phyloP scores from a whole-genome alignment of 2,888 invertebrate species.

The Eudasyphora cyanicolor region DNA sequence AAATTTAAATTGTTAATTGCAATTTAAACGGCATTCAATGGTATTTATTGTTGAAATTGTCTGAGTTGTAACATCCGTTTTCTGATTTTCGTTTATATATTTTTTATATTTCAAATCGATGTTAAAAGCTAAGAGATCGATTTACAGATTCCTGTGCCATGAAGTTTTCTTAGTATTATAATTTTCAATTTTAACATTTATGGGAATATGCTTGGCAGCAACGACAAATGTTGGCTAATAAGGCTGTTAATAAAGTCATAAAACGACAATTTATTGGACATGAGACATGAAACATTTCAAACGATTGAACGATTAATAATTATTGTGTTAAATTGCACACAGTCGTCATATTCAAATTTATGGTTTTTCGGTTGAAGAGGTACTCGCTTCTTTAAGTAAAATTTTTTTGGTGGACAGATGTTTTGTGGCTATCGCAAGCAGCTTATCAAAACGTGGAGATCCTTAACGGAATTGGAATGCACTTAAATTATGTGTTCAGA shows the following conservation, averaged over 20 bases:
- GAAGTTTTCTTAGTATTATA: no score
- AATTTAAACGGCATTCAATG: slow-evolving; percentile 45
- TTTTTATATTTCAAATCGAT: not conserved
- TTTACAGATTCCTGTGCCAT: not conserved
- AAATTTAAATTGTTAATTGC: slow-evolving; percentile 45
- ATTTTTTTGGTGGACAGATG: no score
- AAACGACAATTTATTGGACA: not conserved
- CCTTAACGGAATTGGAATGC: no score
- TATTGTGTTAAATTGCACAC: not conserved
- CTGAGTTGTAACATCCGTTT: slow-evolving; percentile 1
- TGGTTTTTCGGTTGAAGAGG: no score
- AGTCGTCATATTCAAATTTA: not conserved
- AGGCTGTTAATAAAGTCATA: not conserved
- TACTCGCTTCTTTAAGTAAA: no score
- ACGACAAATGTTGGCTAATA: not conserved
- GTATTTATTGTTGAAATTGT: not conserved
- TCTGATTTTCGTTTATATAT: not conserved
- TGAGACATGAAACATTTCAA: not conserved
- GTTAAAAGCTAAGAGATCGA: not conserved
- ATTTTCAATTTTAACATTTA: not conserved
- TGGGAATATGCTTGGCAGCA: not conserved
- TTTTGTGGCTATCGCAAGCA: no score
- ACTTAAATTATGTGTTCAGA: no score
- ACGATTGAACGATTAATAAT: not conserved
- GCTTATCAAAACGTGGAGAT: no score